Conservation (phyloP, 1,140 invertebrate species). For the Ceratina calcarata region DNA sequence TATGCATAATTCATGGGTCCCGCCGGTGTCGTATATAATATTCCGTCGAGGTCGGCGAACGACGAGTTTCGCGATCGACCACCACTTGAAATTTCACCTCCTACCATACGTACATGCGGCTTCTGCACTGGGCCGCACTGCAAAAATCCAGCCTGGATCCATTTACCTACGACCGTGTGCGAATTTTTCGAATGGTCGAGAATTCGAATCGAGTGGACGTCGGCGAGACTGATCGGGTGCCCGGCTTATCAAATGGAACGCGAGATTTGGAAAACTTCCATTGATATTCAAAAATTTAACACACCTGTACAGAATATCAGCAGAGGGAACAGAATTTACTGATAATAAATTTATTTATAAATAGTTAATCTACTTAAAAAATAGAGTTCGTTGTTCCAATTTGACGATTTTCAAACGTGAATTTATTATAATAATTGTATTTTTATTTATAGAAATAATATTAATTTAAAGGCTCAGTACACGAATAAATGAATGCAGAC, state of each 20-base stretch:
- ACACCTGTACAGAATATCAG: no score
- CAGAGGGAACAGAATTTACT: no score
- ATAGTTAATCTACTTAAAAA: no score
- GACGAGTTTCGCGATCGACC: conserved; percentile 56
- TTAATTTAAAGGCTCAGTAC: no score
- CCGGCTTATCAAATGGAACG: neutral
- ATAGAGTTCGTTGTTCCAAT: no score
- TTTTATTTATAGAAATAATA: no score
- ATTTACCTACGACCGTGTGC: neutral
- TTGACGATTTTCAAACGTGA: no score
- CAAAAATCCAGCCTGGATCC: neutral
- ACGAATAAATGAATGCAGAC: neutral
- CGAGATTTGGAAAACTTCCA: neutral
- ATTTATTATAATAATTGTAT: no score
- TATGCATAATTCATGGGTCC: conserved; percentile 78
- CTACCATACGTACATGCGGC: neutral
- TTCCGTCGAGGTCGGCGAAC: conserved; percentile 65
- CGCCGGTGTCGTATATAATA: conserved; percentile 64
- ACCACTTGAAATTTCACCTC: conserved; percentile 61
- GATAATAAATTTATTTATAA: no score
- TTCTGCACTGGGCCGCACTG: no score
- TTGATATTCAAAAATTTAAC: neutral
- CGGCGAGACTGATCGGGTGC: neutral
- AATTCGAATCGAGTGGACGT: neutral
- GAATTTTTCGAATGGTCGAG: neutral